A percentile compares a stretch with the other conserved stretches of the same genome.
These are phyloP conservation scores for Baccha elongata DNA, from an alignment of 2,888 invertebrate genomes.

Conservation along the genomic window DNA sequence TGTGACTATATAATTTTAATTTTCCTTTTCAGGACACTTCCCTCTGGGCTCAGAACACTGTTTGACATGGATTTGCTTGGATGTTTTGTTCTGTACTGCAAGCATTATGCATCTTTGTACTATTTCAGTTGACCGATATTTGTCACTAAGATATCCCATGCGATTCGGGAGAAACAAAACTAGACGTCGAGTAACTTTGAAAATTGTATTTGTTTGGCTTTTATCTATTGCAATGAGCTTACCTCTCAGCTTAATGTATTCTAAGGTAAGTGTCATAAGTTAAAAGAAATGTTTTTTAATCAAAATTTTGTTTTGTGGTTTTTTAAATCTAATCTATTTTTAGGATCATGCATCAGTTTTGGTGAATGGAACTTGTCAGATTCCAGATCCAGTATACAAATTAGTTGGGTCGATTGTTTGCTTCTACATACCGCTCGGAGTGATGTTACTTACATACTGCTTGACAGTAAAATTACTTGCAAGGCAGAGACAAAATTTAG, in stretches of 20 bases:
- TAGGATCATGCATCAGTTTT: slow-evolving; percentile 92
- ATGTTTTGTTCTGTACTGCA: slow-evolving; percentile 97
- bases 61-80: slow-evolving; percentile 96
- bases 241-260: slow-evolving; percentile 94
- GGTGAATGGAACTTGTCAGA: slow-evolving; percentile 92
- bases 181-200: slow-evolving; percentile 90
- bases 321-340: no score
- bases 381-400: slow-evolving; percentile 94
- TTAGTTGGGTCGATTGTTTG: slow-evolving; percentile 97
- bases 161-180: slow-evolving; percentile 95
- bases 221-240: slow-evolving; percentile 95
- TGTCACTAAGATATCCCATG: slow-evolving; percentile 96
- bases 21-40: slow-evolving; percentile 88
- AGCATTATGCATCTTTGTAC: slow-evolving; percentile 98
- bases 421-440: slow-evolving; percentile 96
- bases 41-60: slow-evolving; percentile 93
- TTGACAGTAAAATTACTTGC: slow-evolving; percentile 94
- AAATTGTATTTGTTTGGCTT: slow-evolving; percentile 97
- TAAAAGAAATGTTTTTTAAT: no score
- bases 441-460: slow-evolving; percentile 97
- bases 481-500: slow-evolving; percentile 89
- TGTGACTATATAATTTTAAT: background rate
- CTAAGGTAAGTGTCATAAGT: slow-evolving; percentile 85
- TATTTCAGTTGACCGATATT: slow-evolving; percentile 96
- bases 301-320: no score